Evolutionary conservation across 1,140 invertebrate genomes (phyloP), one percentile per base, ranked within the genome.

Genomic region (Bradynema listronoti): DNA sequence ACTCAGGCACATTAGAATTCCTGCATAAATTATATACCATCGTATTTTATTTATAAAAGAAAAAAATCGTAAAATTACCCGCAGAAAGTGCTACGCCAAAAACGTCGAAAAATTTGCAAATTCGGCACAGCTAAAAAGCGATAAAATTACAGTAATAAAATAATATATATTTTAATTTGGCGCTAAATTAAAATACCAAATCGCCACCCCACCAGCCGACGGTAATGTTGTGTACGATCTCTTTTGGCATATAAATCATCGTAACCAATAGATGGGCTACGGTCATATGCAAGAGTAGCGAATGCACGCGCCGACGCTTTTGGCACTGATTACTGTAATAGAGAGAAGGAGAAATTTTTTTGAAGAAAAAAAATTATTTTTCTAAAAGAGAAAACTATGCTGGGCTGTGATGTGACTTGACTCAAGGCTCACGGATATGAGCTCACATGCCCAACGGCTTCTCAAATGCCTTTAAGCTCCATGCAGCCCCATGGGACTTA

Each of bases 91-190:
- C 32, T 24, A 75, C 69, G 4, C 70, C 69, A 39, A 75, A 75
- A 14, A 78, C 73, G 42, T 75, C 73, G 58, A 75, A 78, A 51
- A 78, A 75, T 47, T 75, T 75, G 73, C 71, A 77, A 6, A 75
- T 19, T 24, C 75, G 70, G 66, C 73, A 75, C 14, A 75, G 51
- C 65, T 74, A 54, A 53, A 74, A 43, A 19, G 11, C 27, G 25
- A 32, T n/a, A 33, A 56, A n/a, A 11, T n/a, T n/a, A n/a, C n/a
- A n/a, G n/a, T n/a, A n/a, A n/a, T n/a, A n/a, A n/a, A n/a, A n/a
- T n/a, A n/a, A n/a, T n/a, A n/a, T n/a, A n/a, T n/a, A n/a, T n/a
- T n/a, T n/a, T n/a, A n/a, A n/a, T n/a, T 39, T 39, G 7, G 11
- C 9, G 47, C 24, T 25, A 27, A 30, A n/a, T n/a, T 24, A 42